These are phyloP conservation scores for Ptilonorhynchus violaceus DNA, from an alignment of 2,113 vertebrate species.

Conservation along the genomic window DNA sequence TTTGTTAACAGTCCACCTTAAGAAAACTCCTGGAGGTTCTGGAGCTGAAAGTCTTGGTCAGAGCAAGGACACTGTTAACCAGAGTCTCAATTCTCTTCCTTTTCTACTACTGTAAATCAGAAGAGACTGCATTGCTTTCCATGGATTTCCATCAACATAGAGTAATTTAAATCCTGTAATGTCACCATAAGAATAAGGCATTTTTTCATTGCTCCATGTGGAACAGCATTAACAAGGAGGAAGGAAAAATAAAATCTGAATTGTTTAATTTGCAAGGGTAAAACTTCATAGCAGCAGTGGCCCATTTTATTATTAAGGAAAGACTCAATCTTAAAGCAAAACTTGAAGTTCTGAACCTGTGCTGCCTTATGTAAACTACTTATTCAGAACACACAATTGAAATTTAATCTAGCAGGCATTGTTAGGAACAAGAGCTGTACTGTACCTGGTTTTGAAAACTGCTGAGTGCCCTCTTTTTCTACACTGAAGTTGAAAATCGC, in stretches of 20 bases:
- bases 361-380: not conserved
- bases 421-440: not conserved
- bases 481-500: not conserved
- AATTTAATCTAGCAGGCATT: not conserved
- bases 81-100: not conserved
- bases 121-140: not conserved
- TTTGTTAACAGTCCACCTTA: not conserved
- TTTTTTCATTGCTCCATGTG: not conserved
- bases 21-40: not conserved
- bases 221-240: not conserved
- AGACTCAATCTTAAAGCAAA: not conserved
- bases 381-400: not conserved
- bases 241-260: not conserved
- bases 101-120: not conserved
- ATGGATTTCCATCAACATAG: not conserved
- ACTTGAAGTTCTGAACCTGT: not conserved
- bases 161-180: not conserved
- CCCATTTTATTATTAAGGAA: not conserved
- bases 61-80: not conserved
- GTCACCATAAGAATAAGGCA: not conserved
- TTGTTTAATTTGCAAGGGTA: not conserved
- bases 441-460: slow-evolving; percentile 12
- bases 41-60: not conserved
- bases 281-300: not conserved
- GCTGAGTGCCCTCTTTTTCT: not conserved